Percentiles rank a stretch among this genome's conserved stretches.
These are phyloP conservation scores for Nematopogon swammerdamellus DNA, from an alignment of 2,888 invertebrate species.

Conservation along the genomic window DNA sequence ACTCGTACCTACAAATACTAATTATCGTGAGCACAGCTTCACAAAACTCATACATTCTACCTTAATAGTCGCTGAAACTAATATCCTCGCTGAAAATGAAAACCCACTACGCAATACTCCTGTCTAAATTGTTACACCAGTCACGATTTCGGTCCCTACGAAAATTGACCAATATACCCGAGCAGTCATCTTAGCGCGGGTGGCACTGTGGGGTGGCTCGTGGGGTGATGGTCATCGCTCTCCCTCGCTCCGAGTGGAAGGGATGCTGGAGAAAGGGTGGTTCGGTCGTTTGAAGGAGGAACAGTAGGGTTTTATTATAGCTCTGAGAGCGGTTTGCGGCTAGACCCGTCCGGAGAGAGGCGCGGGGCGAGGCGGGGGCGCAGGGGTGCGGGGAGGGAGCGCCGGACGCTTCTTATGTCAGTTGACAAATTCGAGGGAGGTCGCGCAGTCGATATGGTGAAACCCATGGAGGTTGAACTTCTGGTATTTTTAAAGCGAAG, in stretches of 20 bases:
- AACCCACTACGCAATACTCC: too few relatives aligned
- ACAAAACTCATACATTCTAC: too few relatives aligned
- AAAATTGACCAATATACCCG: conserved; percentile 47
- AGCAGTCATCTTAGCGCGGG: conserved; percentile 45
- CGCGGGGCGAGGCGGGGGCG: conserved; percentile 18
- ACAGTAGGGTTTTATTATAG: conserved; percentile 41
- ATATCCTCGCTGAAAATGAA: too few relatives aligned
- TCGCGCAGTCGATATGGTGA: conserved; percentile 18
- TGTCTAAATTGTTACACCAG: conserved; percentile 40
- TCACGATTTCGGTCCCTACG: conserved; percentile 31
- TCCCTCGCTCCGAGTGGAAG: too few relatives aligned
- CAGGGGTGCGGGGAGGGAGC: too few relatives aligned
- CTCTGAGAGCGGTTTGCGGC: conserved; percentile 31
- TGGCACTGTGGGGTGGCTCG: conserved; percentile 14
- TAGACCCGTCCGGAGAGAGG: too few relatives aligned
- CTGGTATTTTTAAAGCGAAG: too few relatives aligned
- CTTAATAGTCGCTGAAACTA: too few relatives aligned
- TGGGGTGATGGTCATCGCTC: conserved; percentile 7
- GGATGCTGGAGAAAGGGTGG: conserved; percentile 15
- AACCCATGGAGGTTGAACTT: too few relatives aligned
- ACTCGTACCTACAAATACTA: too few relatives aligned
- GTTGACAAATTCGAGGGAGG: conserved; percentile 29
- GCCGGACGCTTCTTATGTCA: conserved; percentile 33
- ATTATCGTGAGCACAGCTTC: too few relatives aligned
- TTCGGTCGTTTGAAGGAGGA: conserved; percentile 8